phyloP scores from a whole-genome alignment of 2,113 vertebrate genomes.

The Notothenia rossii region DNA sequence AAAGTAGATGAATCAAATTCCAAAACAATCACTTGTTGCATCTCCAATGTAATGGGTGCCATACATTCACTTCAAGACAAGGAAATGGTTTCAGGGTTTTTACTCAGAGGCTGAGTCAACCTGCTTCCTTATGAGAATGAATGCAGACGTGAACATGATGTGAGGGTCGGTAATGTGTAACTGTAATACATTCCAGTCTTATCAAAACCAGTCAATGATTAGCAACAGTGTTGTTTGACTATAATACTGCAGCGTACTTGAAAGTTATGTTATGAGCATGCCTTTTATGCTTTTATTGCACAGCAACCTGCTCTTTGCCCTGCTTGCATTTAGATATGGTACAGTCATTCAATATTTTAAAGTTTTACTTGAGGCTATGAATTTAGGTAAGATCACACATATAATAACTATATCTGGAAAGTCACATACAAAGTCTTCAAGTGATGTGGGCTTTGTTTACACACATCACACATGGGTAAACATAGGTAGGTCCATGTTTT shows the following conservation, averaged over 20 bases:
- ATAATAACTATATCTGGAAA: not conserved
- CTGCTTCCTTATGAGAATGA: not conserved
- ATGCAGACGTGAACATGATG: not conserved
- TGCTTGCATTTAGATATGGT: not conserved
- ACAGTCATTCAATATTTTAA: not conserved
- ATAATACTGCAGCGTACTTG: constrained; percentile 37
- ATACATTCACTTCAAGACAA: not conserved
- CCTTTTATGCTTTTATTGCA: constrained; percentile 55
- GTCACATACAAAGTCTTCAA: not conserved
- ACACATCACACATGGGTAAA: constrained; percentile 3
- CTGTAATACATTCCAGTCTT: constrained; percentile 67
- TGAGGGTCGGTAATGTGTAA: constrained; percentile 59
- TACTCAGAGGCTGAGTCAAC: not conserved
- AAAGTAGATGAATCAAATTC: not conserved
- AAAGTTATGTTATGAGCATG: constrained; percentile 5
- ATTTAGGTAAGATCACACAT: not conserved
- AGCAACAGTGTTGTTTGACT: constrained; percentile 44
- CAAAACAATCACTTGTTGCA: not conserved
- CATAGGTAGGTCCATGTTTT: constrained; percentile 14
- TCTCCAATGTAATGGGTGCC: not conserved
- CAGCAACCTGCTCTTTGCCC: constrained; percentile 34
- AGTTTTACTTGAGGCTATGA: not conserved
- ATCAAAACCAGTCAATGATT: constrained; percentile 81
- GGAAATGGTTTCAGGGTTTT: not conserved
- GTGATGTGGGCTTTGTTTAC: not conserved